Evolutionary conservation across 23 tunicate species (phyloP).

Genomic region (Ascidia mentula): DNA sequence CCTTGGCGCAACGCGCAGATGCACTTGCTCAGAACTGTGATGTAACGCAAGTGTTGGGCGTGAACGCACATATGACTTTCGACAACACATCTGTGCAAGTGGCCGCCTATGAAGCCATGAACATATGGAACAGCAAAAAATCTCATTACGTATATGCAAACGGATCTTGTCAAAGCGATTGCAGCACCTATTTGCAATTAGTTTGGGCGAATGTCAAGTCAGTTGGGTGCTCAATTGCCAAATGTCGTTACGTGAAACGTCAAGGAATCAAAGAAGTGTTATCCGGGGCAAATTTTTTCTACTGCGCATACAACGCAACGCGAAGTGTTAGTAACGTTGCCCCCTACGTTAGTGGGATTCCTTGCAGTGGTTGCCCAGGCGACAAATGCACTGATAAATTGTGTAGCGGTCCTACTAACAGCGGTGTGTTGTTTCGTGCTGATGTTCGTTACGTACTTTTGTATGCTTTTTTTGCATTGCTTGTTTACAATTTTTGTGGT

Average conservation of each 20-base stretch:
- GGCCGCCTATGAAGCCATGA: neutral
- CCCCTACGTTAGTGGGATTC: neutral
- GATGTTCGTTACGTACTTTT: no score
- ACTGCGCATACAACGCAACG: neutral
- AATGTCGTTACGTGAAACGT: neutral
- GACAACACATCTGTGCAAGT: neutral
- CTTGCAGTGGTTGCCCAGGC: neutral
- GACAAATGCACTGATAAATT: no score
- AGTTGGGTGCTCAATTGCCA: neutral
- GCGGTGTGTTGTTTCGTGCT: no score
- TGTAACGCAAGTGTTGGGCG: neutral
- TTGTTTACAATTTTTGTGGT: no score
- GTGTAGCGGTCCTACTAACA: no score
- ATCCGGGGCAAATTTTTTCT: neutral
- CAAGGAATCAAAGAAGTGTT: neutral
- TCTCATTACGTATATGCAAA: neutral
- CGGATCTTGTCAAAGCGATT: slow-evolving; percentile 13
- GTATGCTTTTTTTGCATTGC: no score
- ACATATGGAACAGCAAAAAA: neutral
- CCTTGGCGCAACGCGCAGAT: neutral
- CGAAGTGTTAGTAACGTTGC: neutral
- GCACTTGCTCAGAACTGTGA: slow-evolving; percentile 2
- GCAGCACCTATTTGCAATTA: slow-evolving; percentile 41
- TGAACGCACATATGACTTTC: neutral
- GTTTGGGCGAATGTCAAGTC: slow-evolving; percentile 36